phyloP scores from a whole-genome alignment of 2,113 vertebrate genomes.

The Chroicocephalus ridibundus region DNA sequence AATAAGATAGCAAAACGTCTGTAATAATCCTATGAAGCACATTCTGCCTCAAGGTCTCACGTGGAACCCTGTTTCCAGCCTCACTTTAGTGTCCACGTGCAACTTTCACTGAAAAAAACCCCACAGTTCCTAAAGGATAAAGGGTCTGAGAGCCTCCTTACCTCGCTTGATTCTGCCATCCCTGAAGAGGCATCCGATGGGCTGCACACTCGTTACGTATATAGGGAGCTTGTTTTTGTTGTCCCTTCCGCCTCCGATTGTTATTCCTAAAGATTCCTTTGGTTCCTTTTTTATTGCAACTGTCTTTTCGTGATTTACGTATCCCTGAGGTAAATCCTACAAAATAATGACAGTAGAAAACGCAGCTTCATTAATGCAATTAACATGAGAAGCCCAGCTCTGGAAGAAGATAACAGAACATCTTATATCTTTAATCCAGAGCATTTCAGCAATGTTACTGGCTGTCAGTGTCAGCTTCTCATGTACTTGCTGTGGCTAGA shows the following conservation, averaged over 20 bases:
- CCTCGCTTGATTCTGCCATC: constrained; percentile 90
- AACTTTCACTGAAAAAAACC: neutral
- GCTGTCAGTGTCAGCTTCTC: neutral
- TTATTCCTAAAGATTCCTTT: constrained; percentile 89
- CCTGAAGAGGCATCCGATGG: constrained; percentile 87
- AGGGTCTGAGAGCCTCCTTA: constrained; percentile 36
- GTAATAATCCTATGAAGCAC: neutral
- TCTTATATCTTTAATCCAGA: neutral
- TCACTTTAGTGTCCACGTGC: neutral
- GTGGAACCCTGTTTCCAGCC: neutral
- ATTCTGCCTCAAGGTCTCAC: neutral
- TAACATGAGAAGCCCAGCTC: neutral
- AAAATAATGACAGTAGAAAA: neutral
- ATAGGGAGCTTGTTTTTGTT: constrained; percentile 86
- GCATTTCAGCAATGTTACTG: neutral
- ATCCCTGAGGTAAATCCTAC: constrained; percentile 85
- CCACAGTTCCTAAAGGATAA: neutral
- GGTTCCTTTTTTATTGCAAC: constrained; percentile 90
- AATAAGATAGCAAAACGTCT: neutral
- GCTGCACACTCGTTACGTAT: constrained; percentile 91
- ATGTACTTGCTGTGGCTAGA: neutral
- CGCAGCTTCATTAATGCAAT: neutral
- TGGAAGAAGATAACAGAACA: neutral
- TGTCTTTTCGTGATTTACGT: constrained; percentile 84
- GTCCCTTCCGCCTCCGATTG: constrained; percentile 89